Conservation (phyloP, 2,888 invertebrate genomes). For the Nephrotoma flavescens region DNA sequence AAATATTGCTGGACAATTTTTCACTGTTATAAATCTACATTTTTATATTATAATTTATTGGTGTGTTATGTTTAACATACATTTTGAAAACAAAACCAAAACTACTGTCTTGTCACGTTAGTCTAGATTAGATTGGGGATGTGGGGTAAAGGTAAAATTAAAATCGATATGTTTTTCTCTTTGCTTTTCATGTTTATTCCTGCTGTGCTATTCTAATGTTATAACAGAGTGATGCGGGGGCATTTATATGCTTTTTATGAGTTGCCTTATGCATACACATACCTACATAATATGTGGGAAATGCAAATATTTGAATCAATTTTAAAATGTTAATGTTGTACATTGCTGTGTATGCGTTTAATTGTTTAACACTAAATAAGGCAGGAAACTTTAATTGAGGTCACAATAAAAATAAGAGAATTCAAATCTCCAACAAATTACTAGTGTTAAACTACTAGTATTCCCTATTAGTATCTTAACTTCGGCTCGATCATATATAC, state of each 20-base stretch:
- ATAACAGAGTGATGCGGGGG: not conserved
- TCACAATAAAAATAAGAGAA: too few species aligned
- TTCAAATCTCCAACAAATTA: too few species aligned
- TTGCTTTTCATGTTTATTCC: not conserved
- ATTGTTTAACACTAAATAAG: not conserved
- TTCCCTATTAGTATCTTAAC: too few species aligned
- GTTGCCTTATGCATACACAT: not conserved
- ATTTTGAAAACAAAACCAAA: not conserved
- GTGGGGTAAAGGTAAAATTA: not conserved
- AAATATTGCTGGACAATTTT: not conserved
- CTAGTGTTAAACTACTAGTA: too few species aligned
- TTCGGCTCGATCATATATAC: too few species aligned
- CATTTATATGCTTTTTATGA: not conserved
- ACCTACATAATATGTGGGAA: too few species aligned
- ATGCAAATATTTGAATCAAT: not conserved
- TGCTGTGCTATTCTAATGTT: not conserved
- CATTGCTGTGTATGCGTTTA: not conserved
- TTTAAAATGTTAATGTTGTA: not conserved
- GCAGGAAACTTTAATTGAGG: too few species aligned
- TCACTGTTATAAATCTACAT: not conserved
- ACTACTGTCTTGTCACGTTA: not conserved
- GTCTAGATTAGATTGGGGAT: not conserved
- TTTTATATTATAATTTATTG: not conserved
- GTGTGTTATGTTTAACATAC: not conserved
- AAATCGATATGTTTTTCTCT: not conserved